Evolutionary conservation across 2,797 vertebrate species (phyloP), one percentile per base, ranked within the genome.

Genomic region (Phataginus tricuspis): DNA sequence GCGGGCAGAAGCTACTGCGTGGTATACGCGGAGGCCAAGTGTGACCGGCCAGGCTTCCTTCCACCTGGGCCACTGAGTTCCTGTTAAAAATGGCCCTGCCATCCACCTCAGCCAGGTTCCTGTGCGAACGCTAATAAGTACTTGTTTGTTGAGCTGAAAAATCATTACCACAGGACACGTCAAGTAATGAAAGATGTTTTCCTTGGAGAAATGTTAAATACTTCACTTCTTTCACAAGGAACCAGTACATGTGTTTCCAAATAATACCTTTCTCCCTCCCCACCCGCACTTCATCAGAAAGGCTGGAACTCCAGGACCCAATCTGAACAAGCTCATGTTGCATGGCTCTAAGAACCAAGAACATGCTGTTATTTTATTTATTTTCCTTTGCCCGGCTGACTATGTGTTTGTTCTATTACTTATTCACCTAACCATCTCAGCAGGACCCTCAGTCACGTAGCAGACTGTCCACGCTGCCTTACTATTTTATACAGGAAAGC

Each of bases 121-220:
- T 19, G 49, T 34, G 5, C 6, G 6, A 89, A 92, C 74, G 45
- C 94, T 96, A 95, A 92, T 68, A 94, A 97, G 95, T 16, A 78
- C 90, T 34, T 92, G 97, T 98, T 96, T 95, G 45, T 92, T 91
- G 96, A 97, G 94, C 95, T 97, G 94, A 97, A 97, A 98, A 96
- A 27, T 37, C 77, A 91, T 83, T 57, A 94, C 68, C 77, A 78
- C 42, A 34, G 90, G 97, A 95, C 86, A 94, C 3, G 0, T 49
- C 71, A 53, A 97, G 84, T 94, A 98, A 98, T 91, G 96, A 97
- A 97, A 97, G 84, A 98, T 49, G 71, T 92, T 97, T 95, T 98
- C 98, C 95, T 95, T 68, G 19, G 92, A 97, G 97, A 98, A 97
- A 97, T 91, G 87, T 94, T 97, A 97, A 97, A 97, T 92, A 96